These are phyloP conservation scores for Sander vitreus DNA, from an alignment of 2,113 vertebrate genomes.

Conservation along the genomic window DNA sequence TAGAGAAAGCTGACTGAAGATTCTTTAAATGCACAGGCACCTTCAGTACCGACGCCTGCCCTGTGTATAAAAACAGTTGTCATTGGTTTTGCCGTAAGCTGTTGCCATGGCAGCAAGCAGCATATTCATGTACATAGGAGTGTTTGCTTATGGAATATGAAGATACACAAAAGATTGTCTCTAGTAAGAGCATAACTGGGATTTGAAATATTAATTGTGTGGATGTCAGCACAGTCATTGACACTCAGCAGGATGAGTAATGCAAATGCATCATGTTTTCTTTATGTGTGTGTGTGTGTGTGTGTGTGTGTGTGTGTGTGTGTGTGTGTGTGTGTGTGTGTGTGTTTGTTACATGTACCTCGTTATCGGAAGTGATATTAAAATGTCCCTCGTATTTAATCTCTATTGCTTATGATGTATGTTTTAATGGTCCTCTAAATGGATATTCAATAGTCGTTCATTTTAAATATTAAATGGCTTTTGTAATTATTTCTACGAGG, in stretches of 20 bases:
- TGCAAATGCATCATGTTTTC: conserved; percentile 11
- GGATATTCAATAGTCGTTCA: conserved; percentile 51
- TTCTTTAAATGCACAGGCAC: neutral
- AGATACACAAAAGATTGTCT: conserved; percentile 1
- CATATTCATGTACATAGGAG: neutral
- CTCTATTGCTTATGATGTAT: conserved; percentile 33
- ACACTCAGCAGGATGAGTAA: conserved; percentile 11
- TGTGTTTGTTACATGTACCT: neutral
- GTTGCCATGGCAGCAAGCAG: conserved; percentile 19
- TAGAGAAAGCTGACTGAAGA: neutral
- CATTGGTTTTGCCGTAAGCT: neutral
- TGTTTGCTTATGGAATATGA: conserved; percentile 20
- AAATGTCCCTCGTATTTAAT: conserved; percentile 42
- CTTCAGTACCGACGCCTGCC: neutral
- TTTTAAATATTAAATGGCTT: conserved; percentile 55
- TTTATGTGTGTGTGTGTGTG: neutral
- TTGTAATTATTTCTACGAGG: conserved; percentile 39
- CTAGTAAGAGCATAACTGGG: neutral
- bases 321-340: neutral
- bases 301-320: neutral
- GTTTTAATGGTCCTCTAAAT: conserved; percentile 54
- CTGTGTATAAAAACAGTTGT: neutral
- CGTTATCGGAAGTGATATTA: conserved; percentile 39
- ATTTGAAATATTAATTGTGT: conserved; percentile 30
- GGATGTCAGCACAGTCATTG: neutral